A percentile compares a stretch with the other conserved stretches of the same genome.
phyloP scores from a whole-genome alignment of 2,797 vertebrate genomes.

The Falco cherrug region DNA sequence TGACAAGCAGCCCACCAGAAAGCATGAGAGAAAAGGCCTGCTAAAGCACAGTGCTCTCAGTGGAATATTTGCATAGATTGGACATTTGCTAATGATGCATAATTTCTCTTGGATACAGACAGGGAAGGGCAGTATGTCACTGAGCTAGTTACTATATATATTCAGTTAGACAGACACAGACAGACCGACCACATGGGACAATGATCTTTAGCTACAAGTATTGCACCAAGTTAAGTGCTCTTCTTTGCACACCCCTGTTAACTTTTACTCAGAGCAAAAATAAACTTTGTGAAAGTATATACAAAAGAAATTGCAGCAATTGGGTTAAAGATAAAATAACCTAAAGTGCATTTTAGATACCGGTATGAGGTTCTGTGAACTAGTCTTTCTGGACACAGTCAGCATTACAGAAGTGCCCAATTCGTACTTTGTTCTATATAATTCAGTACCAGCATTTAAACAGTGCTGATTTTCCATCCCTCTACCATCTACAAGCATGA shows the following conservation, averaged over 20 bases:
- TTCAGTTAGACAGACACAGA: constrained; percentile 33
- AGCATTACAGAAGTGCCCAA: constrained; percentile 64
- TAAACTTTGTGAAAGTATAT: constrained; percentile 80
- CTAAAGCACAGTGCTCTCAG: constrained; percentile 56
- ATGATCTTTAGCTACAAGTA: constrained; percentile 74
- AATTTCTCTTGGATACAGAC: constrained; percentile 54
- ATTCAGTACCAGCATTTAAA: constrained; percentile 55
- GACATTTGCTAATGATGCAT: constrained; percentile 67
- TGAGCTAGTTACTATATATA: neutral
- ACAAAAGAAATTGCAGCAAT: constrained; percentile 82
- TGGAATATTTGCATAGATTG: constrained; percentile 80
- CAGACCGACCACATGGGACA: constrained; percentile 54
- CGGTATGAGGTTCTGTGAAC: constrained; percentile 77
- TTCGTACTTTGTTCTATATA: constrained; percentile 17
- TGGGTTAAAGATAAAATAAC: constrained; percentile 81
- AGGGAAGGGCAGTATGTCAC: constrained; percentile 30
- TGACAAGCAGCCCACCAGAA: constrained; percentile 52
- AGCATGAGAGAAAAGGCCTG: constrained; percentile 57
- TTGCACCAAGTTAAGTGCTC: constrained; percentile 83
- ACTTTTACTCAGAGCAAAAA: constrained; percentile 81
- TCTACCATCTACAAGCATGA: neutral
- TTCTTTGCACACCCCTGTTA: constrained; percentile 77
- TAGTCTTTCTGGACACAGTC: constrained; percentile 72
- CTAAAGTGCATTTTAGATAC: constrained; percentile 84
- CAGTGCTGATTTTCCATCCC: neutral